These are phyloP conservation scores for Fulmarus glacialis DNA, from an alignment of 2,113 vertebrate genomes.

Conservation along the genomic window DNA sequence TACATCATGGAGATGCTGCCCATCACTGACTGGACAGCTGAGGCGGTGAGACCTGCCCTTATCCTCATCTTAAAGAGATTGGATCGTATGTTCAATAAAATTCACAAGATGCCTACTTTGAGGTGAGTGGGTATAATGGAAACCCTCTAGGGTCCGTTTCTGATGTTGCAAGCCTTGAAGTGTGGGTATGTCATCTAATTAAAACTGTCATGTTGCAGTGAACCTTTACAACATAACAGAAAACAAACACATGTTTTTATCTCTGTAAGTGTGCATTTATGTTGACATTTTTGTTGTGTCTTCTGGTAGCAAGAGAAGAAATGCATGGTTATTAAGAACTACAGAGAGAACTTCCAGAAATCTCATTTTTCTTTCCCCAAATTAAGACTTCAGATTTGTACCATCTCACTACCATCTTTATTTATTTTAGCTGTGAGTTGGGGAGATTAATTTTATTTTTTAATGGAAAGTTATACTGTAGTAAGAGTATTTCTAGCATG, in stretches of 20 bases:
- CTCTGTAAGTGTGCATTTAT: slow-evolving; percentile 25
- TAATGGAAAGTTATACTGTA: background rate
- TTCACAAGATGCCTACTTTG: slow-evolving; percentile 99
- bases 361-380: background rate
- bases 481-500: background rate
- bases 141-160: slow-evolving; percentile 36
- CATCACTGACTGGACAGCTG: slow-evolving; percentile 96
- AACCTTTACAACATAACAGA: background rate
- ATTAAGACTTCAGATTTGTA: background rate
- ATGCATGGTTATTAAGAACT: background rate
- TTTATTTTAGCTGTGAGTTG: background rate
- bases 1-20: slow-evolving; percentile 99
- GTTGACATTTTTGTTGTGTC: background rate
- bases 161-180: slow-evolving; percentile 63
- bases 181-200: slow-evolving; percentile 46
- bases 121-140: slow-evolving; percentile 83
- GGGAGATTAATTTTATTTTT: background rate
- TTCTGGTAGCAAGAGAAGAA: slow-evolving; percentile 24
- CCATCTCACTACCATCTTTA: background rate
- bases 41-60: slow-evolving; percentile 95
- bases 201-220: background rate
- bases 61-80: slow-evolving; percentile 98
- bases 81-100: slow-evolving; percentile 99
- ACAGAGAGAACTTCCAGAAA: background rate
- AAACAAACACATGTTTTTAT: background rate